phyloP scores from a whole-genome alignment of 2,113 vertebrate species.

The Beaufortia kweichowensis region DNA sequence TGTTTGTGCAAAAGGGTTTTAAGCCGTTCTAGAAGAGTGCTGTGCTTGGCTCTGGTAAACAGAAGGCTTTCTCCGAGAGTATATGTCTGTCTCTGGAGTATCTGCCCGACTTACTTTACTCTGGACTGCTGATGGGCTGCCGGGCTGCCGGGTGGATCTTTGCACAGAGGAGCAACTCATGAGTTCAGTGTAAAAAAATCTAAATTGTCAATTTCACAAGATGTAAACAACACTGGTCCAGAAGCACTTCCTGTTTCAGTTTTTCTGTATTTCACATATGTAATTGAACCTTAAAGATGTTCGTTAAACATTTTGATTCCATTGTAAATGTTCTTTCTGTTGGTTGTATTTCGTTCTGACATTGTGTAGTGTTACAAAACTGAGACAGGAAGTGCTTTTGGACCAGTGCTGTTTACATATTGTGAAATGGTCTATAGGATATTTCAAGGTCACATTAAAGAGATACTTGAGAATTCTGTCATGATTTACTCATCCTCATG shows the following conservation, averaged over 20 bases:
- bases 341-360: too few relatives aligned
- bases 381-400: too few relatives aligned
- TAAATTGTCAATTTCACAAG: too few relatives aligned
- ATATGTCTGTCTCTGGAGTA: conserved; percentile 1
- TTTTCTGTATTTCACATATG: too few relatives aligned
- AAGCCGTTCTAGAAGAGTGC: conserved; percentile 34
- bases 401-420: too few relatives aligned
- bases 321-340: too few relatives aligned
- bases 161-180: background rate
- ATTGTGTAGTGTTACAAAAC: too few relatives aligned
- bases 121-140: background rate
- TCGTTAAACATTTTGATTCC: too few relatives aligned
- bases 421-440: conserved; percentile 21
- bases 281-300: too few relatives aligned
- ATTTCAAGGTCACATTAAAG: conserved; percentile 33
- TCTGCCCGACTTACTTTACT: conserved; percentile 20
- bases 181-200: background rate
- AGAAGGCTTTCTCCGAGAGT: conserved; percentile 6
- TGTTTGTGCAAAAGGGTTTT: conserved; percentile 39
- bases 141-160: background rate
- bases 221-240: too few relatives aligned
- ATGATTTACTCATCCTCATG: too few relatives aligned
- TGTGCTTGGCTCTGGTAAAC: conserved; percentile 24
- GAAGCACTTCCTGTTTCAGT: too few relatives aligned
- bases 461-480: conserved; percentile 2